Evolutionary conservation across 2,888 invertebrate species (phyloP).

Genomic region (Laothoe populi): DNA sequence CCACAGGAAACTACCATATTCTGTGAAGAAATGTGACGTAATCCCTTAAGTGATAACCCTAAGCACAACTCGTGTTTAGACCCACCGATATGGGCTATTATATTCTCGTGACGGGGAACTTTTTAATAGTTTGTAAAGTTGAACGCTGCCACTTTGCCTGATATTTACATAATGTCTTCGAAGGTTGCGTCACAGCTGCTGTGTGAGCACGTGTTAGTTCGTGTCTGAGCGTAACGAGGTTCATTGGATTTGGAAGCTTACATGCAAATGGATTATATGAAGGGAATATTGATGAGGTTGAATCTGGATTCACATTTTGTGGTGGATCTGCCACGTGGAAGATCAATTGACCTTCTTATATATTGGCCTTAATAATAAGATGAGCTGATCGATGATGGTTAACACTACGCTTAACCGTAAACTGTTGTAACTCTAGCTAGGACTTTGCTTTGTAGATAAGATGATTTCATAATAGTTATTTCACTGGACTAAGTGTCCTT

Average conservation of each 20-base stretch:
- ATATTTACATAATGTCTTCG: constrained; percentile 3
- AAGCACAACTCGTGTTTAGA: neutral
- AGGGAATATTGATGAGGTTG: neutral
- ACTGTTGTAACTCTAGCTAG: too few species aligned
- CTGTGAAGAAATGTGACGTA: too few species aligned
- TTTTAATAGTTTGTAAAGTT: constrained; percentile 23
- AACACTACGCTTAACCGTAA: too few species aligned
- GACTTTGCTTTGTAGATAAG: too few species aligned
- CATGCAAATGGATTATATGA: neutral
- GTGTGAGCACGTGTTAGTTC: neutral
- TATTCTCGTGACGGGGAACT: constrained; percentile 9
- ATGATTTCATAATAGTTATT: too few species aligned
- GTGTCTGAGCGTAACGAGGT: neutral
- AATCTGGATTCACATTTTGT: neutral
- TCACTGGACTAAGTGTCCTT: too few species aligned
- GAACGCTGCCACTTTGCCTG: constrained; percentile 5
- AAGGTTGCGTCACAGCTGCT: neutral
- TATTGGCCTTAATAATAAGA: too few species aligned
- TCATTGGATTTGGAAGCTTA: neutral
- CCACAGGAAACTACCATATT: too few species aligned
- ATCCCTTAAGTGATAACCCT: neutral
- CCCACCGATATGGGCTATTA: neutral
- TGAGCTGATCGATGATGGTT: too few species aligned
- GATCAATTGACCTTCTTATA: too few species aligned
- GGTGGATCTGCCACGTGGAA: neutral